Percentiles rank a stretch among this genome's conserved stretches.
Conservation (phyloP, 2,797 vertebrate species). For the Oceanodroma leucorhoa region DNA sequence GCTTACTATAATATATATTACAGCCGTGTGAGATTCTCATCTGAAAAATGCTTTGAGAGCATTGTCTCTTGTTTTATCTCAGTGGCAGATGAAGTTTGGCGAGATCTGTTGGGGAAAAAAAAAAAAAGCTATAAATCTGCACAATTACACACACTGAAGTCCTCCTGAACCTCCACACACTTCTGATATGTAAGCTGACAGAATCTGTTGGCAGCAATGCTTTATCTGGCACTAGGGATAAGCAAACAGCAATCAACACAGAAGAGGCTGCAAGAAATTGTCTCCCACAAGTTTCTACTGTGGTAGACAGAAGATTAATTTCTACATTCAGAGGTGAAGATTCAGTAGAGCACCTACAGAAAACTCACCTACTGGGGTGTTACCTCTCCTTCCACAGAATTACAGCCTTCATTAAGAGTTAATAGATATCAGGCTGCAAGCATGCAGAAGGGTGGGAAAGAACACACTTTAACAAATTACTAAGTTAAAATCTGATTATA, state of each 20-base stretch:
- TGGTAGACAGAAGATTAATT: conserved; percentile 68
- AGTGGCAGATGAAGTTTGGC: conserved; percentile 14
- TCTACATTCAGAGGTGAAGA: conserved; percentile 65
- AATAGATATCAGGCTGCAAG: conserved; percentile 8
- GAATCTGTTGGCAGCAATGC: conserved; percentile 63
- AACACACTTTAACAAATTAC: neutral
- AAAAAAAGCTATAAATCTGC: neutral
- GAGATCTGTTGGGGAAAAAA: conserved; percentile 26
- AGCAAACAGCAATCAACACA: conserved; percentile 72
- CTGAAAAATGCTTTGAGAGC: neutral
- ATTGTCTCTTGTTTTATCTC: conserved; percentile 25
- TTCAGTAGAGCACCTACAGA: conserved; percentile 46
- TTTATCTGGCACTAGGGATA: conserved; percentile 58
- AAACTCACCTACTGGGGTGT: conserved; percentile 45
- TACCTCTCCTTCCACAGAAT: conserved; percentile 15
- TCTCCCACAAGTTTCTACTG: conserved; percentile 51
- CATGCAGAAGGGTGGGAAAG: neutral
- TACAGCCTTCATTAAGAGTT: conserved; percentile 10
- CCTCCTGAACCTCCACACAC: conserved; percentile 39
- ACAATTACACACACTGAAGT: conserved; percentile 34
- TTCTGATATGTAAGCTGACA: conserved; percentile 55
- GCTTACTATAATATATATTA: neutral
- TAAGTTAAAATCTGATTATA: neutral
- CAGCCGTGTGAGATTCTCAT: neutral
- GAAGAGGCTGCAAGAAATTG: conserved; percentile 65